Evolutionary conservation across 2,888 invertebrate species (phyloP).

Genomic region (Volucella bombylans): DNA sequence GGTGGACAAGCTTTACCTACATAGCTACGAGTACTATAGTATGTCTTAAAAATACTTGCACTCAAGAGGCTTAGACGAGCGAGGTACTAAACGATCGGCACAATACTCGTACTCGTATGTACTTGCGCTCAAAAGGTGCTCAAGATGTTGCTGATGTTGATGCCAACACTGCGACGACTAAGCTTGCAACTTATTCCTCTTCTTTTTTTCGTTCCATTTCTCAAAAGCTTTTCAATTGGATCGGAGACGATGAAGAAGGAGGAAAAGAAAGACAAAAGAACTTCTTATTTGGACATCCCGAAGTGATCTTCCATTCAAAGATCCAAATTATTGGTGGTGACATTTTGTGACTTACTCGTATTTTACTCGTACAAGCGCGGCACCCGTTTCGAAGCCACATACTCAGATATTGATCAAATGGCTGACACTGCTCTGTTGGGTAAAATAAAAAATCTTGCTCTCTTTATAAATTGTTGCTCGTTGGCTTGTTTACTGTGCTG

Average conservation of each 20-base stretch:
- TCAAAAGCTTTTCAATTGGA: constrained; percentile 47
- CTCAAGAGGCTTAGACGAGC: constrained; percentile 34
- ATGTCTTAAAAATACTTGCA: constrained; percentile 31
- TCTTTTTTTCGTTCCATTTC: constrained; percentile 18
- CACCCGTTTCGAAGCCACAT: constrained; percentile 40
- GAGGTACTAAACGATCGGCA: background rate
- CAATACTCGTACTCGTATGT: constrained; percentile 16
- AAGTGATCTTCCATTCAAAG: constrained; percentile 45
- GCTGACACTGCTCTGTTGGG: constrained; percentile 4
- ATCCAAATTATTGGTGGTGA: constrained; percentile 67
- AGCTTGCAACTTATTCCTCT: constrained; percentile 49
- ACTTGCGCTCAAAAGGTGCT: constrained; percentile 53
- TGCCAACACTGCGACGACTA: constrained; percentile 3
- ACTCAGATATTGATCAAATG: constrained; percentile 37
- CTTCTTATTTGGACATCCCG: constrained; percentile 50
- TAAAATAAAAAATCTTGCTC: constrained; percentile 35
- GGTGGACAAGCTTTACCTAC: constrained; percentile 1
- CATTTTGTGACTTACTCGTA: too few species aligned
- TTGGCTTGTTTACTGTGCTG: constrained; percentile 19
- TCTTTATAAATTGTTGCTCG: constrained; percentile 51
- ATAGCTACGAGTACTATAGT: constrained; percentile 7
- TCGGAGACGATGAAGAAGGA: background rate
- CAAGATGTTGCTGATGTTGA: constrained; percentile 50
- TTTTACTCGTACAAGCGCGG: constrained; percentile 37
- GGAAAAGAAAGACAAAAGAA: constrained; percentile 24